These are phyloP conservation scores for Himalopsyche kuldschensis DNA, from an alignment of 2,888 invertebrate genomes.

Conservation along the genomic window DNA sequence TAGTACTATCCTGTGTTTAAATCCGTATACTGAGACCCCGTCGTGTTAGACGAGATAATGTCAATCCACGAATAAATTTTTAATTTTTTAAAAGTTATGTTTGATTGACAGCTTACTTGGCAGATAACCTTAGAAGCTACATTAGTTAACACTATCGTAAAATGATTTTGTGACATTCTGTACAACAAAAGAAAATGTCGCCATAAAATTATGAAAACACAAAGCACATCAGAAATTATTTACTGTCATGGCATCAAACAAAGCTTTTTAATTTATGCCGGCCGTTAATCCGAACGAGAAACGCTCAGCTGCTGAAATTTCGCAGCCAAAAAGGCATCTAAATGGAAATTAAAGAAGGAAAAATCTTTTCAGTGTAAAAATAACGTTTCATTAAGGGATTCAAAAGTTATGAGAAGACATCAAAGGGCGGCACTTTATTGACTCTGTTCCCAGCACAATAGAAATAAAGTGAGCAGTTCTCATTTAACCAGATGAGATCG, in stretches of 20 bases:
- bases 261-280: not conserved
- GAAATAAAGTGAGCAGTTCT: constrained; percentile 12
- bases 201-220: not conserved
- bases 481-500: constrained; percentile 7
- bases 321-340: not conserved
- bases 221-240: not conserved
- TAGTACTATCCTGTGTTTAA: too few species aligned
- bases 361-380: constrained; percentile 2
- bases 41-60: too few species aligned
- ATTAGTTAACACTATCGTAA: too few species aligned
- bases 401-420: constrained; percentile 7
- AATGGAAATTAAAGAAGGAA: not conserved
- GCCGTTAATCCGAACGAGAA: not conserved
- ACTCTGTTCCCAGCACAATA: constrained; percentile 8
- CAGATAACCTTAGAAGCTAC: too few species aligned
- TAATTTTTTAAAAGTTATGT: too few species aligned
- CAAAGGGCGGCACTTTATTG: constrained; percentile 1
- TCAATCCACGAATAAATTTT: too few species aligned
- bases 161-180: not conserved
- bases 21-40: too few species aligned
- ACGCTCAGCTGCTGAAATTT: not conserved
- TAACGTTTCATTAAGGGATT: not conserved
- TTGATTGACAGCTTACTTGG: too few species aligned
- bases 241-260: not conserved
- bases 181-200: not conserved